Base-by-base conservation (phyloP, 2,888 invertebrate species). In the Cacoxenus indagator region DNA sequence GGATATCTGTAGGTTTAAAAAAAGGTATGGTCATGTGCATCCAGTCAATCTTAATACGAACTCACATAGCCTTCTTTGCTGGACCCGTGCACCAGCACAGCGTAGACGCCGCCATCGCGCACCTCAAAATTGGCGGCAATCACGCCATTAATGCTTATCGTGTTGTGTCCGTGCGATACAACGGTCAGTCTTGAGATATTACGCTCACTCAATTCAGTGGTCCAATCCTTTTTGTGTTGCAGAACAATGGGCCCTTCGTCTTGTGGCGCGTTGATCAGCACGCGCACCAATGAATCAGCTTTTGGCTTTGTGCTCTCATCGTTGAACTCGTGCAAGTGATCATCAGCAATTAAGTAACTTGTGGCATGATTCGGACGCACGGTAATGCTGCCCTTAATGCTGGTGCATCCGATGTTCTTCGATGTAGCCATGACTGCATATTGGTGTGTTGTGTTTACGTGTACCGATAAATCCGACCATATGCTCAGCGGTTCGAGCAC, bases 21-120 rank as follows among this genome's bases (percentile, higher is more conserved):
- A 29, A 64, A 11, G 9, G 19, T 14, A 17, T 9, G n/a, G 11
- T 14, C 46, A 31, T 24, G 48, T 2, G 22, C 1, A 22, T 2
- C 8, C 9, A 22, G 3, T 22, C 26, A 11, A 6, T 26, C 24
- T 22, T 57, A 11, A 9, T 11, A 8, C 19, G 1, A 71, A 85
- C 88, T 88, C 77, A 90, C 88, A 73, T 86, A 87, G 22, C 76
- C 78, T 9, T 87, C 87, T n/a, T 78, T 75, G 0, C 77, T 77
- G 57, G 88, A 88, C 67, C 90, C 87, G 82, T 74, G 89, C 81
- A 78, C 89, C 85, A 68, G 90, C 83, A 75, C 80, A 0, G 92
- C 91, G 76, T 93, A 94, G 14, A 93, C 92, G 14, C 92, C 94
- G 0, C 94, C 94, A 4, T 91, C 84, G 76, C 89, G 86, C 1